Percentiles rank a stretch among this genome's conserved stretches.
Evolutionary conservation across 2,797 vertebrate genomes (phyloP).

Genomic region (Pangasius larnaudii): DNA sequence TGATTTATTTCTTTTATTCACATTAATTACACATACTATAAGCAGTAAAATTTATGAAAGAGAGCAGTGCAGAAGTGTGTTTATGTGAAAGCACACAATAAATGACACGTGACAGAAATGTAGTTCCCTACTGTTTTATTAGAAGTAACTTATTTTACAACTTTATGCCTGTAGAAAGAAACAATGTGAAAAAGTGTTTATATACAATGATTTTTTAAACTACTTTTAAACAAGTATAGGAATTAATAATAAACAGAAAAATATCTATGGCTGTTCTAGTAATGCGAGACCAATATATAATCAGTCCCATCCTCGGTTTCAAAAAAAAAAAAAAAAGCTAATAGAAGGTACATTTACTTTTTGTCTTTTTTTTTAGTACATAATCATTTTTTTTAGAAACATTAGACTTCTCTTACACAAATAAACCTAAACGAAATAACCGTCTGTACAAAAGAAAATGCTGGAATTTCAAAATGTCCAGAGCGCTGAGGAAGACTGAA

Average conservation of each 20-base stretch:
- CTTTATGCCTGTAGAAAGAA: constrained; percentile 75
- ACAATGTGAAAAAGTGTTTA: constrained; percentile 74
- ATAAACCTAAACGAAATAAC: constrained; percentile 78
- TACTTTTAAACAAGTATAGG: constrained; percentile 81
- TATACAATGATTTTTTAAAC: constrained; percentile 78
- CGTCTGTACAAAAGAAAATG: constrained; percentile 80
- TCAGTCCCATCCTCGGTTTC: constrained; percentile 74
- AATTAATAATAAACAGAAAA: constrained; percentile 77
- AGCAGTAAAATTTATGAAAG: background rate
- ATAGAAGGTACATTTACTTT: constrained; percentile 84
- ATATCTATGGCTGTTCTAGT: constrained; percentile 77
- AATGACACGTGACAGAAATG: constrained; percentile 66
- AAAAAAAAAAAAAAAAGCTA: constrained; percentile 65
- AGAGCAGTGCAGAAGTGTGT: background rate
- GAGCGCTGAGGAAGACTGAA: constrained; percentile 69
- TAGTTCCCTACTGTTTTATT: constrained; percentile 81
- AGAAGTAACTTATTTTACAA: constrained; percentile 82
- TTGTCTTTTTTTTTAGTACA: constrained; percentile 82
- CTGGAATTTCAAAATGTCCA: constrained; percentile 73
- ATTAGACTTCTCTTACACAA: constrained; percentile 80
- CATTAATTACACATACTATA: too few species aligned
- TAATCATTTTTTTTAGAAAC: constrained; percentile 78
- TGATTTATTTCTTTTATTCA: background rate
- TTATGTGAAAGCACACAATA: constrained; percentile 23
- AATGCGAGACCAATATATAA: constrained; percentile 74